Evolutionary conservation across 1,140 invertebrate species (phyloP).

Genomic region (Arctopsyche grandis): DNA sequence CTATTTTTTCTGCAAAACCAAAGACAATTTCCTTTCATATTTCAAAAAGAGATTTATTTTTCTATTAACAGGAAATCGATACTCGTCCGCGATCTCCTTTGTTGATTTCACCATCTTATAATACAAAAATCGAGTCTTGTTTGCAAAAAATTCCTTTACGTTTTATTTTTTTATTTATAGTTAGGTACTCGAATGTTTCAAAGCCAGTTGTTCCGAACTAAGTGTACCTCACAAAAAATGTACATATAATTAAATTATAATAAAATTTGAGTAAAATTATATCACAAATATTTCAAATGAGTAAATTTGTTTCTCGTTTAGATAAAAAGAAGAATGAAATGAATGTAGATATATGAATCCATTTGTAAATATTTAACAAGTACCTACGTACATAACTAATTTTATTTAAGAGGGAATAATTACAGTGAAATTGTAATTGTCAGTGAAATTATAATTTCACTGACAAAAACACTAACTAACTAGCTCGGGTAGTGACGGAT

Average conservation of each 20-base stretch:
- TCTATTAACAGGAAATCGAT: constrained; percentile 55
- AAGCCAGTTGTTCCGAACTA: not conserved
- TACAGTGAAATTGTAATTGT: no score
- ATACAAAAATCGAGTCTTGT: constrained; percentile 38
- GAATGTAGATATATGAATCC: no score
- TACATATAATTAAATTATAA: not conserved
- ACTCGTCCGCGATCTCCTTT: constrained; percentile 50
- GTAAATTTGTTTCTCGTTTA: not conserved
- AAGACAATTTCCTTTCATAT: constrained; percentile 54
- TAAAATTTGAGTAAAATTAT: not conserved
- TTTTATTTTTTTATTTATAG: not conserved
- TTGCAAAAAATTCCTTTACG: constrained; percentile 26
- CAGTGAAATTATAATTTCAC: no score
- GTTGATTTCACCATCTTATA: constrained; percentile 38
- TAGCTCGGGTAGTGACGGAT: no score
- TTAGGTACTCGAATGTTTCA: not conserved
- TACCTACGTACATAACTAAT: no score
- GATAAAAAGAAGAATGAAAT: not conserved
- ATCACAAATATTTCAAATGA: not conserved
- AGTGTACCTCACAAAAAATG: not conserved
- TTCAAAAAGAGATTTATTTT: constrained; percentile 49
- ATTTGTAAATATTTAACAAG: no score
- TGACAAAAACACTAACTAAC: no score
- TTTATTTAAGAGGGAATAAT: no score
- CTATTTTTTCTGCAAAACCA: constrained; percentile 12